A percentile compares a stretch with the other conserved stretches of the same genome.
Conservation (phyloP, 2,113 vertebrate genomes). For the Scolopax mira region DNA sequence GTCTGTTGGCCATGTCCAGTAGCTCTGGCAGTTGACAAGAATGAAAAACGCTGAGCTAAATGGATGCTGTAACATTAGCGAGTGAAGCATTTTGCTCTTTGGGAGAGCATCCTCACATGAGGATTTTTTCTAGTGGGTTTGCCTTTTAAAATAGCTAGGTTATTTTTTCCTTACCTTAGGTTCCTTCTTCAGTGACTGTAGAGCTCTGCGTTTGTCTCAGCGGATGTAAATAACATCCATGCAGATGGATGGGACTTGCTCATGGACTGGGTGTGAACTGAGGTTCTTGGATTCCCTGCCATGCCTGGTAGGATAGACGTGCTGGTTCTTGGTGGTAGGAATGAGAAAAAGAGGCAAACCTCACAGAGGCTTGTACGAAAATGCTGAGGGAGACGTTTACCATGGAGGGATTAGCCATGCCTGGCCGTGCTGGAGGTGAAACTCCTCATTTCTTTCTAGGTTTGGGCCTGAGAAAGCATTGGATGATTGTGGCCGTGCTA, state of each 20-base stretch:
- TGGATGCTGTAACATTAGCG: neutral
- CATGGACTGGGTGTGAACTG: neutral
- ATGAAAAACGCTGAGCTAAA: neutral
- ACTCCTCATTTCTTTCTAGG: neutral
- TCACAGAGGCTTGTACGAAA: neutral
- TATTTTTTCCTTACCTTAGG: slow-evolving; percentile 46
- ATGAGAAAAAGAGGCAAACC: neutral
- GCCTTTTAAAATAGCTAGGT: slow-evolving; percentile 22
- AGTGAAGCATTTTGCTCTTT: neutral
- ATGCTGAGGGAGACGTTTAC: neutral
- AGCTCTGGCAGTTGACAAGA: slow-evolving; percentile 17
- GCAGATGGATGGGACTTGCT: slow-evolving; percentile 23
- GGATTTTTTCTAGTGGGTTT: slow-evolving; percentile 10
- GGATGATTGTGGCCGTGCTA: neutral
- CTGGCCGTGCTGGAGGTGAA: neutral
- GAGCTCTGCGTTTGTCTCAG: neutral
- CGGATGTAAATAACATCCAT: neutral
- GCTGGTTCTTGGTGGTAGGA: neutral
- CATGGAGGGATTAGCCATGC: neutral
- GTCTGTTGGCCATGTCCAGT: slow-evolving; percentile 24
- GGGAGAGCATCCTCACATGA: slow-evolving; percentile 4
- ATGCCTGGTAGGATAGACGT: neutral
- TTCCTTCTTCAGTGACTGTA: neutral
- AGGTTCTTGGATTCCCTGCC: slow-evolving; percentile 22
- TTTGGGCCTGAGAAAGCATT: neutral